Evolutionary conservation across 2,797 vertebrate species (phyloP).

Genomic region (Myoxocephalus aenaeus): DNA sequence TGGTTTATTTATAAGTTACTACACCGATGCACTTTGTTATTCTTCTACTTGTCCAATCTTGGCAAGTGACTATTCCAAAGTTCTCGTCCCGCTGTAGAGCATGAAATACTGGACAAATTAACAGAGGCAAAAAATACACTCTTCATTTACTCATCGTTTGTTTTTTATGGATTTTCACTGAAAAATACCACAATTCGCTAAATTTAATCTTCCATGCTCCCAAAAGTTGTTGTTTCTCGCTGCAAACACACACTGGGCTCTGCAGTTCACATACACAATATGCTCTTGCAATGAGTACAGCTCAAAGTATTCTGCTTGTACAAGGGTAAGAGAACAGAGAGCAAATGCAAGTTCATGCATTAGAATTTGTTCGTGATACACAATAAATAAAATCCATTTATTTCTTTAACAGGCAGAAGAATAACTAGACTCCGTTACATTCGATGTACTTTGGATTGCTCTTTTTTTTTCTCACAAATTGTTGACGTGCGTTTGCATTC

Average conservation of each 20-base stretch:
- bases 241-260: background rate
- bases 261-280: background rate
- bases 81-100: slow-evolving; percentile 14
- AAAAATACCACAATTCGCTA: background rate
- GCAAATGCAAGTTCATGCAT: background rate
- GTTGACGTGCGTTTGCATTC: background rate
- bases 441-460: no score
- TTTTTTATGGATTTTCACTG: background rate
- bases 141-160: background rate
- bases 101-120: slow-evolving; percentile 35
- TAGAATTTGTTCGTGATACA: background rate
- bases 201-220: background rate
- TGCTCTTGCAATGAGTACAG: no score
- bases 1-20: slow-evolving; percentile 40
- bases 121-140: slow-evolving; percentile 16
- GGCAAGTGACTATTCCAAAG: slow-evolving; percentile 52
- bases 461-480: no score
- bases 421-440: background rate
- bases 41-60: slow-evolving; percentile 41
- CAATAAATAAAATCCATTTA: no score
- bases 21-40: slow-evolving; percentile 60
- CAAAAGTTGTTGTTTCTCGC: background rate
- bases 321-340: background rate
- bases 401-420: background rate
- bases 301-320: background rate